A percentile compares a stretch with the other conserved stretches of the same genome.
These are phyloP conservation scores for Cydia splendana DNA, from an alignment of 1,140 invertebrate species.

Conservation along the genomic window DNA sequence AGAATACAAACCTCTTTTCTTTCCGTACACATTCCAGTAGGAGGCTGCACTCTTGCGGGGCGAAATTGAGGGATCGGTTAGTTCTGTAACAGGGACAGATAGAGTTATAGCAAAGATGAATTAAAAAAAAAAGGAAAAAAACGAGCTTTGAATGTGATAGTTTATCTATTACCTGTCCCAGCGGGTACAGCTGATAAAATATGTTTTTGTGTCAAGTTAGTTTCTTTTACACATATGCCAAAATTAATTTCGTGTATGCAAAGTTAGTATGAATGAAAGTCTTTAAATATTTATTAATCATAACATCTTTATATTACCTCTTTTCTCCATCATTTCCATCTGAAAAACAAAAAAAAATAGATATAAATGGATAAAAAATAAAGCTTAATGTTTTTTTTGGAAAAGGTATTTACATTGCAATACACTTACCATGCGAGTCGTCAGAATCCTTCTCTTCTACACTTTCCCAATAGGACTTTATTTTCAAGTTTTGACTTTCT, in stretches of 20 bases:
- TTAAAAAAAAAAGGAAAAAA: too few species aligned
- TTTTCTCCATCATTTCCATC: constrained; percentile 37
- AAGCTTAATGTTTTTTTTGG: background rate
- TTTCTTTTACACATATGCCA: too few species aligned
- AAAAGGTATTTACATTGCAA: background rate
- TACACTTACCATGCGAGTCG: constrained; percentile 37
- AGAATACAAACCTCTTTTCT: constrained; percentile 60
- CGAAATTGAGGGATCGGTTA: constrained; percentile 59
- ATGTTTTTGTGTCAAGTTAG: too few species aligned
- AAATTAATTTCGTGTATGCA: too few species aligned
- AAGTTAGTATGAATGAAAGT: too few species aligned
- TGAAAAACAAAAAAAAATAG: background rate
- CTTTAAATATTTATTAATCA: background rate
- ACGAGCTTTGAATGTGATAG: too few species aligned
- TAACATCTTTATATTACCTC: constrained; percentile 37
- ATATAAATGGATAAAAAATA: background rate
- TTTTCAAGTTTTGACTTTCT: constrained; percentile 44
- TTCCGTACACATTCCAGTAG: constrained; percentile 66
- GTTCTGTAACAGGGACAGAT: constrained; percentile 29
- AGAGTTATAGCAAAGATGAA: background rate
- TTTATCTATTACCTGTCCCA: too few species aligned
- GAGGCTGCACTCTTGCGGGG: constrained; percentile 59
- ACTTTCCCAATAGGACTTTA: constrained; percentile 11
- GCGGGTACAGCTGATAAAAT: too few species aligned
- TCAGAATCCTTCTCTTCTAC: constrained; percentile 39